Evolutionary conservation across 2,797 vertebrate species (phyloP).

Genomic region (Astyanax mexicanus): DNA sequence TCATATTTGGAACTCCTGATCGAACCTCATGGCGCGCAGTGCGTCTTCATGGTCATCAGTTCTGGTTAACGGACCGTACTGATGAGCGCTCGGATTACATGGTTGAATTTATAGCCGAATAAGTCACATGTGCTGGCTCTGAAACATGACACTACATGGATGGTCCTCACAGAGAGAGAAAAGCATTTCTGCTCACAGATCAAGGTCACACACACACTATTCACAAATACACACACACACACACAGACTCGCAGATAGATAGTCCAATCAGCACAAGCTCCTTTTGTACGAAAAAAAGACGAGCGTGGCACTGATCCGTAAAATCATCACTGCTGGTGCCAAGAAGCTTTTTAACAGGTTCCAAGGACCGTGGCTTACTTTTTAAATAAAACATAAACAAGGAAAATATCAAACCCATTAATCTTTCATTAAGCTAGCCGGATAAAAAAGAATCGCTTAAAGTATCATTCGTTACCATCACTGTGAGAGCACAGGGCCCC

Average conservation of each 20-base stretch:
- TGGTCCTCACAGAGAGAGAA: slow-evolving; percentile 13
- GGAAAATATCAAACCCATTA: slow-evolving; percentile 98
- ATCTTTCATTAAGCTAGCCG: slow-evolving; percentile 99
- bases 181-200: background rate
- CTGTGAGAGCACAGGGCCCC: slow-evolving; percentile 90
- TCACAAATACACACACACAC: slow-evolving; percentile 6
- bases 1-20: slow-evolving; percentile 23
- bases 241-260: slow-evolving; percentile 17
- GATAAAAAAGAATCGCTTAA: slow-evolving; percentile 99
- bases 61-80: slow-evolving; percentile 22
- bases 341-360: slow-evolving; percentile 83
- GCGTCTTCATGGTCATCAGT: slow-evolving; percentile 22
- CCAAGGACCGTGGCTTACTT: slow-evolving; percentile 79
- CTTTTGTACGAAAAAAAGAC: slow-evolving; percentile 63
- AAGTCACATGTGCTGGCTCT: slow-evolving; percentile 15
- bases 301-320: slow-evolving; percentile 77
- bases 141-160: slow-evolving; percentile 30
- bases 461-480: slow-evolving; percentile 93
- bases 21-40: slow-evolving; percentile 7
- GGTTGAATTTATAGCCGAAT: slow-evolving; percentile 27
- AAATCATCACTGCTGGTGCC: slow-evolving; percentile 77
- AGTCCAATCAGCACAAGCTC: slow-evolving; percentile 52
- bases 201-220: slow-evolving; percentile 26
- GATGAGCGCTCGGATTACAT: slow-evolving; percentile 23
- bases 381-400: slow-evolving; percentile 92